These are phyloP conservation scores for Peromyscus aztecus DNA, from an alignment of 2,797 vertebrate species.

Conservation along the genomic window DNA sequence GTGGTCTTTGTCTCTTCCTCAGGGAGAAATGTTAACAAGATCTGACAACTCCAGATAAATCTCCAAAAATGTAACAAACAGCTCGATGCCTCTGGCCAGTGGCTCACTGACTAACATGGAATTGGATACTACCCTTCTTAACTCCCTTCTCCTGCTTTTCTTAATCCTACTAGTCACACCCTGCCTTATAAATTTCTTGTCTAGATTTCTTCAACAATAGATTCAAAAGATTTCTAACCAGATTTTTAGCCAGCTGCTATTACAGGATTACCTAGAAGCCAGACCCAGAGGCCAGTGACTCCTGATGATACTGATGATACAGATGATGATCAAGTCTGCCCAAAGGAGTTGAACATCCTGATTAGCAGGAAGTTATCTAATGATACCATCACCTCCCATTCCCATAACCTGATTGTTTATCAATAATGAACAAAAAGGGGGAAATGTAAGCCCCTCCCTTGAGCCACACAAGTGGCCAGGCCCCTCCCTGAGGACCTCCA, in stretches of 20 bases:
- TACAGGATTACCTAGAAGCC: neutral
- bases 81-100: neutral
- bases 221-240: neutral
- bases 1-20: neutral
- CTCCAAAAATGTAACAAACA: too few species aligned
- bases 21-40: neutral
- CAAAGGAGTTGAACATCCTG: too few species aligned
- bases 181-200: neutral
- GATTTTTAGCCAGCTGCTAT: neutral
- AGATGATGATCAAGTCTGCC: neutral
- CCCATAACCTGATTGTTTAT: neutral
- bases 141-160: neutral
- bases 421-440: neutral
- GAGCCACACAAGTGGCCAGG: neutral
- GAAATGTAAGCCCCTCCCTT: neutral
- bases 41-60: neutral
- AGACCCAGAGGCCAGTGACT: neutral
- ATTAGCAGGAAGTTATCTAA: neutral
- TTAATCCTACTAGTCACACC: neutral
- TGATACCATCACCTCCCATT: neutral
- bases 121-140: neutral
- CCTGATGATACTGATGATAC: neutral
- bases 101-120: neutral
- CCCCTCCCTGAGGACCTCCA: neutral
- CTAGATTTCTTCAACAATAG: neutral